Base-by-base conservation (phyloP, 2,888 invertebrate species). In the Gnatocerus cornutus region DNA sequence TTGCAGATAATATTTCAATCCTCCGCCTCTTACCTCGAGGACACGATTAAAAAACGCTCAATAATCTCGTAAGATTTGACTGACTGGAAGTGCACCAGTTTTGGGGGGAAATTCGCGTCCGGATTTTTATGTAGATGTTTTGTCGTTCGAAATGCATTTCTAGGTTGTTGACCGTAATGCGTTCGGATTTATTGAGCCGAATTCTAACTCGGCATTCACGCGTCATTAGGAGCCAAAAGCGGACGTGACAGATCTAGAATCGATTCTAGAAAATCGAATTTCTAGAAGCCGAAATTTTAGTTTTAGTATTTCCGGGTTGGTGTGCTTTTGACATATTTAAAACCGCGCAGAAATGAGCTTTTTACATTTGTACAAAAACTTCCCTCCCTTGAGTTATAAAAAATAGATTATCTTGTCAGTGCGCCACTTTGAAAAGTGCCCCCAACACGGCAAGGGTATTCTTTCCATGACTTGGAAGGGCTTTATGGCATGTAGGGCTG, bases 1-100 rank as follows among this genome's bases (percentile, higher is more conserved):
- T 66, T 50, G 59, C 50, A 52, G 68, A 72, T 70, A 72, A 72
- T 73, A 73, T 71, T 73, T 73, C 72, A 73, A 73, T 73, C 64
- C 61, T 43, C 64, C 69, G 69, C 67, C 29, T 55, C 48, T 52
- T 53, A 45, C 29, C 62, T 61, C n/a, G 30, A 48, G 53, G 64
- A 64, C 30, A 50, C 37, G 37, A 9, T 16, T 43, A 59, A 59
- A 59, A 59, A 30, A 33, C 14, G 21, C 13, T 10, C 43, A 30
- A 59, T 59, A 46, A 41, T 56, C 21, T 41, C 8, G 7, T 46
- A 46, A 62, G 50, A 27, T n/a, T 43, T 43, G 39, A 21, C 21
- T 21, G 45, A 29, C 30, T 30, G 30, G 13, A 30, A 53, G 13
- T 10, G 12, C 30, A 33, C 21, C 21, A 46, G 46, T 29, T 50